Evolutionary conservation across 2,888 invertebrate species (phyloP).

Genomic region (Hymenopus coronatus): DNA sequence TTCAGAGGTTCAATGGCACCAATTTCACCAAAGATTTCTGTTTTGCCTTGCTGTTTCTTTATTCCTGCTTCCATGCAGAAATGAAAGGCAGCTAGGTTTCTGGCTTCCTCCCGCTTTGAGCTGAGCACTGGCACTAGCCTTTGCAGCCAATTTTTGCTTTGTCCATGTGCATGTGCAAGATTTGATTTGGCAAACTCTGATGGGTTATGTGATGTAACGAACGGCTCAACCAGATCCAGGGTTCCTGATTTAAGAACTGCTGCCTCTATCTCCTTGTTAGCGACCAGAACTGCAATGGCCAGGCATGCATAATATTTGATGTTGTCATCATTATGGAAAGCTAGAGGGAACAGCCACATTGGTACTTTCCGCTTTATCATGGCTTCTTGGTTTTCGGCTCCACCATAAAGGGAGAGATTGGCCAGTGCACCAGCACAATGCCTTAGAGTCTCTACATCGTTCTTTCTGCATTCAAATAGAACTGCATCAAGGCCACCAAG

Average conservation of each 20-base stretch:
- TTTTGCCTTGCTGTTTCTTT: slow-evolving; percentile 89
- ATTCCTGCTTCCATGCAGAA: slow-evolving; percentile 99
- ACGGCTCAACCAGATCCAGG: slow-evolving; percentile 92
- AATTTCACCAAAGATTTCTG: slow-evolving; percentile 88
- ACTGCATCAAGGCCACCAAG: slow-evolving; percentile 91
- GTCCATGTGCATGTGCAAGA: slow-evolving; percentile 90
- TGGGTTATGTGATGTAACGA: slow-evolving; percentile 91
- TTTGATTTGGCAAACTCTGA: slow-evolving; percentile 91
- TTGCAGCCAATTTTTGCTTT: slow-evolving; percentile 92
- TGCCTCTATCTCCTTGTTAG: slow-evolving; percentile 97
- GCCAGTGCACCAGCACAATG: slow-evolving; percentile 97
- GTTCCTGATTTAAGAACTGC: slow-evolving; percentile 96
- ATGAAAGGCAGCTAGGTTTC: slow-evolving; percentile 96
- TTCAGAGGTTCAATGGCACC: slow-evolving; percentile 94
- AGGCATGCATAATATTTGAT: slow-evolving; percentile 98
- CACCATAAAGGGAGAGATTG: slow-evolving; percentile 93
- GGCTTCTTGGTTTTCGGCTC: slow-evolving; percentile 93
- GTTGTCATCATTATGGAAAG: slow-evolving; percentile 94
- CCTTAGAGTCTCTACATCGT: slow-evolving; percentile 86
- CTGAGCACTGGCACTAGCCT: slow-evolving; percentile 90
- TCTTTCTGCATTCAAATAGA: slow-evolving; percentile 90
- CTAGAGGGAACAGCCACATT: slow-evolving; percentile 96
- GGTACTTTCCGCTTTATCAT: slow-evolving; percentile 95
- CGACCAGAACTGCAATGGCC: slow-evolving; percentile 93
- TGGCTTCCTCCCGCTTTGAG: slow-evolving; percentile 92